A percentile compares a stretch with the other conserved stretches of the same genome.
Conservation (phyloP, 2,113 vertebrate species). For the Ivindomyrus marchei region DNA sequence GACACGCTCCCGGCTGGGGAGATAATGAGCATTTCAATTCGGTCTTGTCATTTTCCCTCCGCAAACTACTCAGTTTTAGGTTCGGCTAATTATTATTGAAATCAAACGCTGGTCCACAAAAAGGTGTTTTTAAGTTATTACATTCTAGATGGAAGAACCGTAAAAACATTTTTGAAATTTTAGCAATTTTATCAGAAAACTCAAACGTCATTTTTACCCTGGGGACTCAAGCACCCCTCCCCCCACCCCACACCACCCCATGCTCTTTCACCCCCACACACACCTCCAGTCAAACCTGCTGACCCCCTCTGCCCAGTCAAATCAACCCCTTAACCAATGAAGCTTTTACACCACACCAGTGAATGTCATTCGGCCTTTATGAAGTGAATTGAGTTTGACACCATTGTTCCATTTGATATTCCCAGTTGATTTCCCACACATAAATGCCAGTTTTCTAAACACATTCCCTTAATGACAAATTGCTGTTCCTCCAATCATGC, state of each 20-base stretch:
- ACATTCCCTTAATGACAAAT: neutral
- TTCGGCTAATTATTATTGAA: neutral
- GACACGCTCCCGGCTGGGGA: neutral
- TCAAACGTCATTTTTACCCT: neutral
- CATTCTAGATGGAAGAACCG: neutral
- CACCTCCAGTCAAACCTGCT: neutral
- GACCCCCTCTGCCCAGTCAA: neutral
- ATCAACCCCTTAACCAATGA: neutral
- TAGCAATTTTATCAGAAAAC: neutral
- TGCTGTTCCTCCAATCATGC: neutral
- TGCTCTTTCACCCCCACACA: neutral
- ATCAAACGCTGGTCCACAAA: neutral
- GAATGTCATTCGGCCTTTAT: neutral
- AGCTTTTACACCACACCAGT: neutral
- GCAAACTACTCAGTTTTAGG: neutral
- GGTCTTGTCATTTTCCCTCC: neutral
- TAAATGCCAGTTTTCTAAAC: neutral
- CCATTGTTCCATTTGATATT: neutral
- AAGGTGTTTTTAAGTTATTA: neutral
- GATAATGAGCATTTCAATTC: neutral
- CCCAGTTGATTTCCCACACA: neutral
- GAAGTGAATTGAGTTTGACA: neutral
- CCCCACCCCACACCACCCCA: neutral
- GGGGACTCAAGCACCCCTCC: neutral
- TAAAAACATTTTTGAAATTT: neutral